Evolutionary conservation across 1,140 invertebrate genomes (phyloP).

Genomic region (Heliconius congener): DNA sequence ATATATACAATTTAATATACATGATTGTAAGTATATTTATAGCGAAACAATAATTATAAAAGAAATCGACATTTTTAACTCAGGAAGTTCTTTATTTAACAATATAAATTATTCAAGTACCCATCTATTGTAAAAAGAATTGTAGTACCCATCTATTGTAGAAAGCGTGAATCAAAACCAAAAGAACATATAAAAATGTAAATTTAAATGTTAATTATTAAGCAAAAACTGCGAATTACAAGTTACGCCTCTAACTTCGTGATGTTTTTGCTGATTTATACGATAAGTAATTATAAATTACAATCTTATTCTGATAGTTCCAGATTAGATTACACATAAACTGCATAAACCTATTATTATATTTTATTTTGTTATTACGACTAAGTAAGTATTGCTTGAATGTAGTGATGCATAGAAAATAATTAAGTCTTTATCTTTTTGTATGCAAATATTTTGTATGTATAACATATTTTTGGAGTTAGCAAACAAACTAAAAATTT

Average conservation of each 20-base stretch:
- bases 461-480: too few species aligned
- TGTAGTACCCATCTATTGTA: neutral
- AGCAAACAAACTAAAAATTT: too few species aligned
- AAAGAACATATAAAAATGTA: neutral
- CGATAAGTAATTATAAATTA: constrained; percentile 37
- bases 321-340: constrained; percentile 24
- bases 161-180: neutral
- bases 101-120: neutral
- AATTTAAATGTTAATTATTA: constrained; percentile 1
- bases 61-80: too few species aligned
- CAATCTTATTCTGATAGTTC: constrained; percentile 28
- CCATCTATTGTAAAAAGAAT: neutral
- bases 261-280: constrained; percentile 34
- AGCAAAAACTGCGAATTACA: constrained; percentile 13
- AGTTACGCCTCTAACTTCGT: constrained; percentile 18
- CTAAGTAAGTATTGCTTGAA: neutral
- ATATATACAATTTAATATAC: neutral
- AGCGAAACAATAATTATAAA: too few species aligned
- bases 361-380: constrained; percentile 21
- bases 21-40: neutral
- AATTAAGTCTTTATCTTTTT: neutral
- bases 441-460: neutral
- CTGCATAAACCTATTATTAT: constrained; percentile 21
- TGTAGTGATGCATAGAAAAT: neutral
- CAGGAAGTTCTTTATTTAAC: neutral